Percentiles rank a stretch among this genome's conserved stretches.
Evolutionary conservation across 1,140 invertebrate genomes (phyloP).

Genomic region (Melanaphis sacchari): DNA sequence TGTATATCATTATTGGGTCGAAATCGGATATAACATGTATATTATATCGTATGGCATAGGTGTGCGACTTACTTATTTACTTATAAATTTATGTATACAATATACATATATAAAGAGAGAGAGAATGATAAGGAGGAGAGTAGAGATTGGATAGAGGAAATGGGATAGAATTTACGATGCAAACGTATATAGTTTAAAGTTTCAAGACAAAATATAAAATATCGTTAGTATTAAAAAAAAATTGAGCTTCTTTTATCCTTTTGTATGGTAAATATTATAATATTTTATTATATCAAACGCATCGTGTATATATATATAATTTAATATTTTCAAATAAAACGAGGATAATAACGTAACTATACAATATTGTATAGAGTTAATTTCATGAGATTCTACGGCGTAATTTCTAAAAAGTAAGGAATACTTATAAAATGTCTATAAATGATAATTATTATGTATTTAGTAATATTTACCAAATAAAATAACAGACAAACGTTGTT

Average conservation of each 20-base stretch:
- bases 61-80: neutral
- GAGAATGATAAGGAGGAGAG: neutral
- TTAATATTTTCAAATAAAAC: neutral
- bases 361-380: neutral
- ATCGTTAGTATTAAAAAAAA: slow-evolving; percentile 13
- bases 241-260: slow-evolving; percentile 38
- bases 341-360: neutral
- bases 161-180: neutral
- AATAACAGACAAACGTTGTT: neutral
- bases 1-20: neutral
- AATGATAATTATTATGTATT: neutral
- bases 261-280: slow-evolving; percentile 39
- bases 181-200: neutral
- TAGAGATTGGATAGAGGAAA: neutral
- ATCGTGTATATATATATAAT: neutral
- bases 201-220: slow-evolving; percentile 28
- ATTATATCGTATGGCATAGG: neutral
- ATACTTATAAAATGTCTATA: neutral
- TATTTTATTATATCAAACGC: neutral
- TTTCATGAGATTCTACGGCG: neutral
- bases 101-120: neutral
- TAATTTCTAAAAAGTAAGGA: neutral
- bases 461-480: neutral
- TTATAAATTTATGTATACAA: neutral
- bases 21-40: slow-evolving; percentile 2